Evolutionary conservation across 2,113 vertebrate genomes (phyloP).

Genomic region (Sinocyclocheilus maitianheensis): DNA sequence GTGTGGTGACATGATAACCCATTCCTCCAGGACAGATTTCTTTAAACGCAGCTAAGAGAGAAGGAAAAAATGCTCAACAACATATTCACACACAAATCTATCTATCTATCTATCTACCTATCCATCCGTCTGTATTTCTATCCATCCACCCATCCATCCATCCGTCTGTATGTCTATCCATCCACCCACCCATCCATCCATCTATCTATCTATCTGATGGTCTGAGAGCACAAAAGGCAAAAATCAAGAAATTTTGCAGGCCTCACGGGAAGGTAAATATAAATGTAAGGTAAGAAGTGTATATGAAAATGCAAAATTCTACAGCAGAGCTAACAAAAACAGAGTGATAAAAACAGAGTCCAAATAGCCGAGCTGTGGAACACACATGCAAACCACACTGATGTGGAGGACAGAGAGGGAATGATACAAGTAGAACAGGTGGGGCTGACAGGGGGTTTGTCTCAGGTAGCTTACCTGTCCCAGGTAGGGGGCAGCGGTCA

Average conservation of each 20-base stretch:
- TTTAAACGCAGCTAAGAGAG: slow-evolving; percentile 90
- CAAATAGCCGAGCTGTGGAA: slow-evolving; percentile 55
- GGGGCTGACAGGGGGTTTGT: background rate
- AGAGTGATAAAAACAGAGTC: no score
- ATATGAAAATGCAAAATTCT: background rate
- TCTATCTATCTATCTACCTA: background rate
- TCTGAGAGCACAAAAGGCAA: background rate
- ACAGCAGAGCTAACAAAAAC: background rate
- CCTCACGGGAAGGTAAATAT: background rate
- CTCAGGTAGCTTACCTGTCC: slow-evolving; percentile 88
- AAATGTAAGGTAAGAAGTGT: background rate
- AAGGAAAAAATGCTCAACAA: slow-evolving; percentile 40
- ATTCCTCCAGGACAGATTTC: slow-evolving; percentile 99
- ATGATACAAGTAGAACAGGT: background rate
- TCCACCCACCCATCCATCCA: background rate
- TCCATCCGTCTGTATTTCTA: background rate
- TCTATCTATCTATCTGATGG: background rate
- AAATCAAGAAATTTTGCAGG: background rate
- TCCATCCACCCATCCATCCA: background rate
- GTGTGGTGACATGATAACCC: slow-evolving; percentile 95
- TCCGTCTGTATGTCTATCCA: background rate
- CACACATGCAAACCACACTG: slow-evolving; percentile 50
- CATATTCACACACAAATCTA: background rate
- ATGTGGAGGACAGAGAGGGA: slow-evolving; percentile 12
- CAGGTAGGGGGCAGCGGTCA: slow-evolving; percentile 92